A percentile compares a stretch with the other conserved stretches of the same genome.
Conservation (phyloP, 2,888 invertebrate genomes). For the Branchellion lobata region DNA sequence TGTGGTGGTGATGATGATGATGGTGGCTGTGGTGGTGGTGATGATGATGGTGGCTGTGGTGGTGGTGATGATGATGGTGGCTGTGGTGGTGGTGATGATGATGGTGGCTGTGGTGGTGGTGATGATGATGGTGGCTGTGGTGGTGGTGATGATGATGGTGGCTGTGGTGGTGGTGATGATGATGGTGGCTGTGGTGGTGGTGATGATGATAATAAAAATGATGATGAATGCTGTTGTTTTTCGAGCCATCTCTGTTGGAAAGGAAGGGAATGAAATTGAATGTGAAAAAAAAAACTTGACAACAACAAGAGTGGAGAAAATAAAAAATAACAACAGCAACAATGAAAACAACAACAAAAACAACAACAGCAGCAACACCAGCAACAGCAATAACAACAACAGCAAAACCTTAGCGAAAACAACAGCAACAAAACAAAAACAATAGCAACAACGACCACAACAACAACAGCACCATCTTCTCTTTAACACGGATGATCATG, state of each 20-base stretch:
- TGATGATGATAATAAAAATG: constrained; percentile 7
- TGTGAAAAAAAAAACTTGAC: too few species aligned
- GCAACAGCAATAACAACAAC: not conserved
- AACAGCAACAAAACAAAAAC: not conserved
- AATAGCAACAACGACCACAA: not conserved
- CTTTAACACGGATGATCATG: constrained; percentile 86
- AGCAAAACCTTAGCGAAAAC: not conserved
- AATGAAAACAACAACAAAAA: not conserved
- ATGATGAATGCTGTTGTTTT: too few species aligned
- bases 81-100: constrained; percentile 3
- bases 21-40: not conserved
- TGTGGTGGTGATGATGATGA: not conserved
- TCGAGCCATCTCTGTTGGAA: not conserved
- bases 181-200: constrained; percentile 36
- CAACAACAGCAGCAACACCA: not conserved
- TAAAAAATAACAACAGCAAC: not conserved
- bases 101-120: too few species aligned
- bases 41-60: constrained; percentile 10
- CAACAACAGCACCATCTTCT: constrained; percentile 72
- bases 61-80: constrained; percentile 10
- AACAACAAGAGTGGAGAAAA: too few species aligned
- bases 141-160: constrained; percentile 41
- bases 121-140: constrained; percentile 29
- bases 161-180: not conserved
- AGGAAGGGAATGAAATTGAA: too few species aligned